Percentiles rank a stretch among this genome's conserved stretches.
These are phyloP conservation scores for Lepisosteus osseus DNA, from an alignment of 2,113 vertebrate species.

Conservation along the genomic window DNA sequence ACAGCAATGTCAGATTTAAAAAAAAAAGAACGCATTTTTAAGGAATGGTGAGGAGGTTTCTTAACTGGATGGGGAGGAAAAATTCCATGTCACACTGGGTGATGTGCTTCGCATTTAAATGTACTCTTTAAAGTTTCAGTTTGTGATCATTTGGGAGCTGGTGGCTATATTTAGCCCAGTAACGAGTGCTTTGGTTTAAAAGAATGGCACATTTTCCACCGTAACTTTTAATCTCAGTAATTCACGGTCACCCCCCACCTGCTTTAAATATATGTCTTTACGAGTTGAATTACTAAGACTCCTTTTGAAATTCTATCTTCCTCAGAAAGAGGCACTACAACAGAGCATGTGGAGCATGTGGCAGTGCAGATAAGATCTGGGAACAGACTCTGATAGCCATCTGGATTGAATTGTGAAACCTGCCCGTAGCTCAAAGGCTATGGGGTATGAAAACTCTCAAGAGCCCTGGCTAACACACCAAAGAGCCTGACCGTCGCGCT, in stretches of 20 bases:
- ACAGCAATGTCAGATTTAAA: too few relatives aligned
- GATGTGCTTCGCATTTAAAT: neutral
- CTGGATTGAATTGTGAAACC: slow-evolving; percentile 69
- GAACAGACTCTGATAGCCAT: slow-evolving; percentile 78
- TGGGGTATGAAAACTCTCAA: slow-evolving; percentile 32
- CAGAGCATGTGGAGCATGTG: slow-evolving; percentile 48
- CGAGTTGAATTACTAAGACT: neutral
- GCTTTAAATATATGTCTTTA: neutral
- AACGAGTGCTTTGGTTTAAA: slow-evolving; percentile 9
- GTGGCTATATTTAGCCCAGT: slow-evolving; percentile 18
- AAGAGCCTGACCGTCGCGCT: neutral
- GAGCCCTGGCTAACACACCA: slow-evolving; percentile 30
- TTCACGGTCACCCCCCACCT: neutral
- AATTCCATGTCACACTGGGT: neutral
- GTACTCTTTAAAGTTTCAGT: slow-evolving; percentile 8
- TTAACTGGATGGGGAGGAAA: too few relatives aligned
- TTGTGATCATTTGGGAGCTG: slow-evolving; percentile 12
- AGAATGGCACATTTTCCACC: neutral
- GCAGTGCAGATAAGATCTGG: slow-evolving; percentile 48
- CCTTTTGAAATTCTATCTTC: neutral
- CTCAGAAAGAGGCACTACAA: neutral
- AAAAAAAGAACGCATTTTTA: too few relatives aligned
- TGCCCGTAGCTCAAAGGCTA: slow-evolving; percentile 46
- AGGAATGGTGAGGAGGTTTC: too few relatives aligned
- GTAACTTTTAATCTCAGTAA: neutral